Evolutionary conservation across 64 coral and sea anemone species (phyloP), one percentile per base, ranked within the genome.

Genomic region (Montipora efflorescens): DNA sequence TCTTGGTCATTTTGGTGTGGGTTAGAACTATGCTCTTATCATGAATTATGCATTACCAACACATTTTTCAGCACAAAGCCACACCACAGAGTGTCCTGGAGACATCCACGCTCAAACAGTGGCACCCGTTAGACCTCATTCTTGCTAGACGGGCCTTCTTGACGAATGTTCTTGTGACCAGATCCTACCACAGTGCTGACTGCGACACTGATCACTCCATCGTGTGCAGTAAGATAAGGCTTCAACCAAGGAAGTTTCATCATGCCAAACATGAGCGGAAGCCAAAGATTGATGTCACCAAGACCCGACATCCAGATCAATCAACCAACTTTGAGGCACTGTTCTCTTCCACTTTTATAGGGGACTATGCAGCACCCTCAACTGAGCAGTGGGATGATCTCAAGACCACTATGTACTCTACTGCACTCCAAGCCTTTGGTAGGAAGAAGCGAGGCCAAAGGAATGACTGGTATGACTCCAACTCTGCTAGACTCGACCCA

Each of bases 341-440:
- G 58, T 61, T 75, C 11, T 43, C 69, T 5, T n/a, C 59, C 7
- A 47, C 19, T 45, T 9, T 78, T 28, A 28, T 28, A 43, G 90
- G 25, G 25, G 69, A 20, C 28, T 6, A 47, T n/a, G 36, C 10
- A 83, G 58, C 48, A 25, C 71, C 51, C 48, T 5, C 18, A 68
- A 92, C 50, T 59, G 91, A 79, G 25, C 25, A 28, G 25, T 85
- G 81, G 81, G 49, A 87, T 45, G 18, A 79, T 50, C 23, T 93
- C 74, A 86, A 82, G 67, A 49, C 87, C 3, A 25, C 91, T 69
- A 28, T 83, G 5, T 87, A 93, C 82, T 78, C 36, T n/a, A 61
- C 91, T 28, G 81, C 69, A n/a, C 8, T 83, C 10, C 16, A 61
- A 5, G 55, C n/a, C 10, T 82, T 73, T 75, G 67, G 62, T 15